A percentile compares a stretch with the other conserved stretches of the same genome.
Evolutionary conservation across 2,888 invertebrate species (phyloP).

Genomic region (Romanomermis culicivorax): DNA sequence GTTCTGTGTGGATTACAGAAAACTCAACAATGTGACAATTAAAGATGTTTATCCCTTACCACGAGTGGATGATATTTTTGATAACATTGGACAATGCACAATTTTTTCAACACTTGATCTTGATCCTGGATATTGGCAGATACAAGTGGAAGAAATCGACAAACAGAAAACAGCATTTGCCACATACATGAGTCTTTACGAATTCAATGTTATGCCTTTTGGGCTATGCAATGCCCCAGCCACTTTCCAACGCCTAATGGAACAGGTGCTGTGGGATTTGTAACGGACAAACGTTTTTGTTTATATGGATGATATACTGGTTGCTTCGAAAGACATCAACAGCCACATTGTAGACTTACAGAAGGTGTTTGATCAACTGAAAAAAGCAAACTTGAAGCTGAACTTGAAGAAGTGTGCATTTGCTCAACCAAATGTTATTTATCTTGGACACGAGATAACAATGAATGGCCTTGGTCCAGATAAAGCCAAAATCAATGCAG

Average conservation of each 20-base stretch:
- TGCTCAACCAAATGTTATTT: neutral
- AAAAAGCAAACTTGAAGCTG: neutral
- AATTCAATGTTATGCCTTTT: neutral
- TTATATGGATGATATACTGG: neutral
- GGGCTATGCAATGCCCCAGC: slow-evolving; percentile 1
- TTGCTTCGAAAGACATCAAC: neutral
- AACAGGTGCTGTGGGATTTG: slow-evolving; percentile 2
- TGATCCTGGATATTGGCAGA: neutral
- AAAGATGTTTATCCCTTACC: slow-evolving; percentile 13
- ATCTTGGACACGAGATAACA: neutral
- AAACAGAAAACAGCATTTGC: slow-evolving; percentile 1
- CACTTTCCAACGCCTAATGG: neutral
- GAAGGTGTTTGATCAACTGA: neutral
- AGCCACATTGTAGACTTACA: neutral
- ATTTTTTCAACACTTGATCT: neutral
- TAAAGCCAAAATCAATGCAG: neutral
- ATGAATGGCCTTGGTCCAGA: neutral
- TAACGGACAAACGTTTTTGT: slow-evolving; percentile 10
- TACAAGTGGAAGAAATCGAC: neutral
- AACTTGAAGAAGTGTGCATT: neutral
- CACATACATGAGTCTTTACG: neutral
- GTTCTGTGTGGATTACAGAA: slow-evolving; percentile 17
- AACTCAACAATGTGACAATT: slow-evolving; percentile 13
- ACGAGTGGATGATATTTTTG: slow-evolving; percentile 12
- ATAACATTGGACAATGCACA: neutral